Evolutionary conservation across 2,797 vertebrate species (phyloP).

Genomic region (Alauda arvensis): DNA sequence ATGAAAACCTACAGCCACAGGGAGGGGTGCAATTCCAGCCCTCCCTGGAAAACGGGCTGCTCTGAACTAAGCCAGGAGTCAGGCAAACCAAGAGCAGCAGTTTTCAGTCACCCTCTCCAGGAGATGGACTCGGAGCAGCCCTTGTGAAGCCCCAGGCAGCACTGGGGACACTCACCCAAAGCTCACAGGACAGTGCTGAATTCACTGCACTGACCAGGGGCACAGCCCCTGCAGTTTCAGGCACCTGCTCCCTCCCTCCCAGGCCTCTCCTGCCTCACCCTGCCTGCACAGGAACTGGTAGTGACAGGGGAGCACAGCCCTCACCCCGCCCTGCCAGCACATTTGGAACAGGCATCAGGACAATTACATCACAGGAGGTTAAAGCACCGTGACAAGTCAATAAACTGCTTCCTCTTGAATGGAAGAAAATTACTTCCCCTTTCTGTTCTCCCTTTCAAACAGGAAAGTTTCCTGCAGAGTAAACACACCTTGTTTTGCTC

Average conservation of each 20-base stretch:
- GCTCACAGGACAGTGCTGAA: neutral
- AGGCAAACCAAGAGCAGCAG: neutral
- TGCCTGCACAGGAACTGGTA: neutral
- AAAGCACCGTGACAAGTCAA: neutral
- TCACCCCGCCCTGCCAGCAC: neutral
- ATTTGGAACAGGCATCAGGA: neutral
- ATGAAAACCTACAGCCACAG: neutral
- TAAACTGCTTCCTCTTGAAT: neutral
- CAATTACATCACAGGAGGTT: neutral
- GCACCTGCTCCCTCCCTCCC: neutral
- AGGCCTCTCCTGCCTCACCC: neutral
- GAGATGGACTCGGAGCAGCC: neutral
- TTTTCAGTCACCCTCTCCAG: neutral
- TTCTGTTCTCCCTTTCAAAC: neutral
- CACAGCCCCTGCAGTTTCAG: accelerated
- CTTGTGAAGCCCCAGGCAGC: neutral
- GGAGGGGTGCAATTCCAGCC: neutral
- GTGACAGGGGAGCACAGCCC: neutral
- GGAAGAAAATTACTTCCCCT: neutral
- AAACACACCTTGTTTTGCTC: neutral
- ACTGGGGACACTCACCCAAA: neutral
- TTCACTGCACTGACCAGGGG: neutral
- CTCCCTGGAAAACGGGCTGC: neutral
- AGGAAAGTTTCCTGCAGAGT: neutral
- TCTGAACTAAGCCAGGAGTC: neutral